Conservation (phyloP, 2,113 vertebrate species). For the Excalfactoria chinensis region DNA sequence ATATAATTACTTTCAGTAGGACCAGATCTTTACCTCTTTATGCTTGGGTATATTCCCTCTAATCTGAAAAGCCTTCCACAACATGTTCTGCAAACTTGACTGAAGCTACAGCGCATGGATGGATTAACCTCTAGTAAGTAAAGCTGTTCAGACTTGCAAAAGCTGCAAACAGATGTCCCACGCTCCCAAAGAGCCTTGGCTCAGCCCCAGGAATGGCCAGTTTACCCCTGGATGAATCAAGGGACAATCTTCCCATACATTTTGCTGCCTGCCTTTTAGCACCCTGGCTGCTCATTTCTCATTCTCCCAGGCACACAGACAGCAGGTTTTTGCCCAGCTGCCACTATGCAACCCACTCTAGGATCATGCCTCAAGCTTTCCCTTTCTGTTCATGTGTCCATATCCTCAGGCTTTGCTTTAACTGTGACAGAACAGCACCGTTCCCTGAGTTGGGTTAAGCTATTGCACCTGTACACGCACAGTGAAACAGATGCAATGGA, state of each 20-base stretch:
- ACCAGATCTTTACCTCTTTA: background rate
- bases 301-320: background rate
- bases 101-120: background rate
- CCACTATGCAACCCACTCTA: rapidly evolving
- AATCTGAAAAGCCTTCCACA: conserved; percentile 12
- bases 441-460: rapidly evolving
- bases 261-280: background rate
- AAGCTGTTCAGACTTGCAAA: background rate
- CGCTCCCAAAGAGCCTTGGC: background rate
- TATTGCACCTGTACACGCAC: rapidly evolving
- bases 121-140: background rate
- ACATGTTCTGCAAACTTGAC: background rate
- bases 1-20: background rate
- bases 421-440: background rate
- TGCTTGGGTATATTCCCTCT: background rate
- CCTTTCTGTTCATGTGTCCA: background rate
- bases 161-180: conserved; percentile 33
- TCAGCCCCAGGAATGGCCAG: background rate
- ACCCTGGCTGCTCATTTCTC: background rate
- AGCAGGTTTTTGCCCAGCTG: conserved; percentile 14
- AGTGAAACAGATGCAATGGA: rapidly evolving
- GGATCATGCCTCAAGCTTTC: background rate
- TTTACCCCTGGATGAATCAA: background rate
- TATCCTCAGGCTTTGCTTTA: background rate
- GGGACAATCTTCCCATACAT: background rate